A percentile compares a stretch with the other conserved stretches of the same genome.
phyloP scores from a whole-genome alignment of 1,140 invertebrate species.

The Oncopeltus fasciatus region DNA sequence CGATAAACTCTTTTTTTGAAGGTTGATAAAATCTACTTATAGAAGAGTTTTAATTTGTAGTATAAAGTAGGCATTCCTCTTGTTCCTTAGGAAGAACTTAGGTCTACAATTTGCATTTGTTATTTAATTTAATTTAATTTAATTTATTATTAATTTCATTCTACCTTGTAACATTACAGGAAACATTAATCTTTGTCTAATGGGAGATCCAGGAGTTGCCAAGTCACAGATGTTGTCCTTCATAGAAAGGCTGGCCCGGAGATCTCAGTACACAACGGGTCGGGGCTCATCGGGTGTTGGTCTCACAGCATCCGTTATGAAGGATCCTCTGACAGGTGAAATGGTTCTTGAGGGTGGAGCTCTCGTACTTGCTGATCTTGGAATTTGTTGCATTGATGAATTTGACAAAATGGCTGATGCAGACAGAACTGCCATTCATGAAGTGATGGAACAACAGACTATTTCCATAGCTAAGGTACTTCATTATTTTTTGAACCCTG shows the following conservation, averaged over 20 bases:
- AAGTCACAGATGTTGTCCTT: constrained; percentile 94
- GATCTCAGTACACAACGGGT: constrained; percentile 79
- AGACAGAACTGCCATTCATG: constrained; percentile 95
- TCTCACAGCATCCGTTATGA: constrained; percentile 93
- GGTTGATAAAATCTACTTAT: too few species aligned
- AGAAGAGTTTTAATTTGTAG: too few species aligned
- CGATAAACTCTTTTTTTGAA: too few species aligned
- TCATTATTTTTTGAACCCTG: too few species aligned
- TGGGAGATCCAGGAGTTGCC: constrained; percentile 99
- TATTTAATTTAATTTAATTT: neutral
- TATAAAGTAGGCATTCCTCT: too few species aligned
- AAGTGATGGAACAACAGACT: constrained; percentile 99
- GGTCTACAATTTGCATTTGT: too few species aligned
- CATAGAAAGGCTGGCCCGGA: constrained; percentile 81
- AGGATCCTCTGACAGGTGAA: constrained; percentile 83
- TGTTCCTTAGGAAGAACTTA: too few species aligned
- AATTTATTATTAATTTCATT: neutral
- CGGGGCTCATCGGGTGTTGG: constrained; percentile 94
- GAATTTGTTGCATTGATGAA: constrained; percentile 98
- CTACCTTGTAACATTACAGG: constrained; percentile 34
- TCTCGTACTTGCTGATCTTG: constrained; percentile 91
- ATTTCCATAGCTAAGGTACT: constrained; percentile 97
- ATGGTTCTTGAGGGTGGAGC: constrained; percentile 81
- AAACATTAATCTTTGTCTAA: constrained; percentile 95
- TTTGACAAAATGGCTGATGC: constrained; percentile 98